These are phyloP conservation scores for Melanotus villosus DNA, from an alignment of 2,888 invertebrate genomes.

Conservation along the genomic window DNA sequence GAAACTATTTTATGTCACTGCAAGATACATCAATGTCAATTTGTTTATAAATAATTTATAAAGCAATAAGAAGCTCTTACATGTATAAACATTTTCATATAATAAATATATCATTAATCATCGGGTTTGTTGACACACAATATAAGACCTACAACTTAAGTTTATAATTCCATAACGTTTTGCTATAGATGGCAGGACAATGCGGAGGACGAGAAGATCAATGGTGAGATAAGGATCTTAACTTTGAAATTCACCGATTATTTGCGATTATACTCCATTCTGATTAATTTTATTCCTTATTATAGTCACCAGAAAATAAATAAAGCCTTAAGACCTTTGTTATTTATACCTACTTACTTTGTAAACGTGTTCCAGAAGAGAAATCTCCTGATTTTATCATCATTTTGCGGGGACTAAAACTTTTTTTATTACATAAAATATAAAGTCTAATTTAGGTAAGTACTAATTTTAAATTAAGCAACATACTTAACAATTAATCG, in stretches of 20 bases:
- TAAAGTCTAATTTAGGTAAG: no score
- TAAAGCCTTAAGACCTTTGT: conserved; percentile 21
- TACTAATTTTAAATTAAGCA: no score
- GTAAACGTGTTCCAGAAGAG: background rate
- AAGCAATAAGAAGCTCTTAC: conserved; percentile 32
- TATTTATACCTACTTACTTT: conserved; percentile 26
- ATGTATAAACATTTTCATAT: conserved; percentile 41
- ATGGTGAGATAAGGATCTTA: conserved; percentile 42
- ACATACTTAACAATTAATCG: no score
- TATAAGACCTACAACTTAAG: conserved; percentile 43
- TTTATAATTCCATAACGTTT: conserved; percentile 49
- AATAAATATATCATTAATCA: conserved; percentile 52
- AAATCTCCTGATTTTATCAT: background rate
- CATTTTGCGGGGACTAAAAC: no score
- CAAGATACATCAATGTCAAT: conserved; percentile 40
- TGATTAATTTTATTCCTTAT: conserved; percentile 45
- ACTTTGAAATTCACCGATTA: conserved; percentile 47
- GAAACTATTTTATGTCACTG: conserved; percentile 31
- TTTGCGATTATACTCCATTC: conserved; percentile 44
- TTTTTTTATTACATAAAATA: no score
- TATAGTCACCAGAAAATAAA: conserved; percentile 39
- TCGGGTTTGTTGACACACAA: conserved; percentile 47
- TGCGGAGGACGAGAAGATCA: conserved; percentile 45
- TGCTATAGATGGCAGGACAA: conserved; percentile 45
- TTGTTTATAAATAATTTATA: conserved; percentile 43